phyloP scores from a whole-genome alignment of 2,797 vertebrate species.

The Acanthiza pusilla region DNA sequence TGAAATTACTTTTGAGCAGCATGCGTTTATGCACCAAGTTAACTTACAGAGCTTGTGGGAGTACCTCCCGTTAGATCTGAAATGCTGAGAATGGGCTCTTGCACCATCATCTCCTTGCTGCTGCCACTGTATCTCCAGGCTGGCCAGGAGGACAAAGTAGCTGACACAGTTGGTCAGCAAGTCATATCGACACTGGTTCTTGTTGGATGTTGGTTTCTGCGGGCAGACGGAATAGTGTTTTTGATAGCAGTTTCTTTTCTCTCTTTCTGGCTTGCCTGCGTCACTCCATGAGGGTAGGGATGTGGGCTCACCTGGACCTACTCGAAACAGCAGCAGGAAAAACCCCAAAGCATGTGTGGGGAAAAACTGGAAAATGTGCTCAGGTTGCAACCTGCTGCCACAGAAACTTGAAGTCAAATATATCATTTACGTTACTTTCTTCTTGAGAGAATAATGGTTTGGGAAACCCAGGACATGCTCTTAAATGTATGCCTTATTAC shows the following conservation, averaged over 20 bases:
- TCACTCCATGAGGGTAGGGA: rapidly evolving
- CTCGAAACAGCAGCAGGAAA: neutral
- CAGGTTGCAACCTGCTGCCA: neutral
- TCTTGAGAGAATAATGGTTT: neutral
- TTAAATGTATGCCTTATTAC: neutral
- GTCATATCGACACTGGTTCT: rapidly evolving
- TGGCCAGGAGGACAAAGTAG: rapidly evolving
- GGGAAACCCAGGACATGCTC: neutral
- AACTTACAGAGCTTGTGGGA: neutral
- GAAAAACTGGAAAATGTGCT: neutral
- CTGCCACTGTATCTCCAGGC: neutral
- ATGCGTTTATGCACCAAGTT: rapidly evolving
- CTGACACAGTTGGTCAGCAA: rapidly evolving
- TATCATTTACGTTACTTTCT: neutral
- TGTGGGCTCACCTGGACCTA: neutral
- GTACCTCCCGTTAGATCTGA: neutral
- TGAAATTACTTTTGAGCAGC: neutral
- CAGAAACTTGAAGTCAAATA: neutral
- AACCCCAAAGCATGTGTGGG: neutral
- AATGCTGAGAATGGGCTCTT: neutral
- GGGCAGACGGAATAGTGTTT: neutral
- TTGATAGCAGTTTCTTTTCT: neutral
- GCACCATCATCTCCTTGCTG: neutral
- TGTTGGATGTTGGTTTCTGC: neutral
- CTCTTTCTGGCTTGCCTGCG: neutral